Evolutionary conservation across 2,888 invertebrate genomes (phyloP), one percentile per base, ranked within the genome.

Genomic region (Marasmarcha lunaedactyla): DNA sequence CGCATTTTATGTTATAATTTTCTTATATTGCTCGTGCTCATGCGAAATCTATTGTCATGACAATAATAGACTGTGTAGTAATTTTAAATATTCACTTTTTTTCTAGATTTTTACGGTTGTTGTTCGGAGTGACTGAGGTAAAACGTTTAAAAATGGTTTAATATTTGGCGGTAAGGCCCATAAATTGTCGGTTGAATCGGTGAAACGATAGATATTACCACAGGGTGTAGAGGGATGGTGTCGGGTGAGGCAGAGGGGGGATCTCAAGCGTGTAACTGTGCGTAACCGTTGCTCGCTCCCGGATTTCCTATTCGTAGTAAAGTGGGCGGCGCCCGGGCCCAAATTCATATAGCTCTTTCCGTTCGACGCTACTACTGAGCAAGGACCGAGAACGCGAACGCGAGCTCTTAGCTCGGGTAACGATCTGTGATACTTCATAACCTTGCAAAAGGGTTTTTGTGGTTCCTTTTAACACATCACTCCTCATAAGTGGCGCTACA

Each of bases 231-330:
- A 60, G 56, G 57, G 60, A 52, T 53, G 45, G 37, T 49, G 45
- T 45, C 41, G 44, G 49, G 51, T 46, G 54, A 53, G 52, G 50
- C 48, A 34, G 52, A 54, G 50, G 53, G 63, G 62, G 56, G 51
- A 72, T 70, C 73, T 74, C 79, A 73, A 71, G 71, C 79, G 79
- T 76, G 77, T 74, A 73, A 74, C 74, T 73, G 76, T 72, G 77
- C 73, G 79, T 83, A 76, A 78, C 81, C 78, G 78, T 71, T 78
- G 68, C 73, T 71, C 74, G 74, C 73, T 78, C 71, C 76, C 81
- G 79, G 79, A 77, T 77, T 84, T 84, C 83, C 83, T 81, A 77
- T 78, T 77, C 73, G 77, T 73, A 83, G 78, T 78, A 78, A 78
- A 81, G 77, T 77, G 76, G 76, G 74, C 78, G 76, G 78, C 76